Conservation (phyloP, 64 coral and sea anemone genomes). For the Cladopsammia gracilis region DNA sequence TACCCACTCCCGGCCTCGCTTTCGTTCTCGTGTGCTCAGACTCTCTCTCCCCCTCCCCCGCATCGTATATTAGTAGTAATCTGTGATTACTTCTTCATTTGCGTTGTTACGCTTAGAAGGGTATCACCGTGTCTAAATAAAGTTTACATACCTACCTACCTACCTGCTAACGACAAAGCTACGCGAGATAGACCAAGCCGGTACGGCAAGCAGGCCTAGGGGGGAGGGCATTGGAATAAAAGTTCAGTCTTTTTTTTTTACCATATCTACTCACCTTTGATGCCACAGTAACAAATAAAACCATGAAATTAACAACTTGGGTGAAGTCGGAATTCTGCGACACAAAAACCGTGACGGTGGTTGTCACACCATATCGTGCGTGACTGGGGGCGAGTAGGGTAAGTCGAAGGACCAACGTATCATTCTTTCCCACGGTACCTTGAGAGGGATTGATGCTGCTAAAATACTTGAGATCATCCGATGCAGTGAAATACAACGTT, state of each 20-base stretch:
- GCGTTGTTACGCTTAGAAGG: too few species aligned
- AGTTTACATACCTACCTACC: too few species aligned
- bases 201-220: too few species aligned
- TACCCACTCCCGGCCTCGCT: too few species aligned
- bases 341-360: slow-evolving; percentile 59
- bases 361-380: slow-evolving; percentile 58
- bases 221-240: too few species aligned
- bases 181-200: too few species aligned
- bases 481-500: slow-evolving; percentile 47
- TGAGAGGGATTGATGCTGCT: neutral
- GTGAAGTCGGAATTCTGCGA: slow-evolving; percentile 35
- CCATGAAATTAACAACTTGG: slow-evolving; percentile 59
- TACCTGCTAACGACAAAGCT: too few species aligned
- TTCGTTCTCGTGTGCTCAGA: too few species aligned
- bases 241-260: neutral
- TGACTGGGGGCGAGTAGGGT: neutral
- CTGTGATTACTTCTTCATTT: too few species aligned
- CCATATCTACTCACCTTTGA: slow-evolving; percentile 57
- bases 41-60: too few species aligned
- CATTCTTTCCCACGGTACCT: slow-evolving; percentile 23
- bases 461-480: slow-evolving; percentile 45
- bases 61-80: too few species aligned
- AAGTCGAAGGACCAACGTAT: neutral
- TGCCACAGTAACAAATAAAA: slow-evolving; percentile 73
- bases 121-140: too few species aligned